Evolutionary conservation across 1,140 invertebrate species (phyloP).

Genomic region (Proctacanthus coquilletti): DNA sequence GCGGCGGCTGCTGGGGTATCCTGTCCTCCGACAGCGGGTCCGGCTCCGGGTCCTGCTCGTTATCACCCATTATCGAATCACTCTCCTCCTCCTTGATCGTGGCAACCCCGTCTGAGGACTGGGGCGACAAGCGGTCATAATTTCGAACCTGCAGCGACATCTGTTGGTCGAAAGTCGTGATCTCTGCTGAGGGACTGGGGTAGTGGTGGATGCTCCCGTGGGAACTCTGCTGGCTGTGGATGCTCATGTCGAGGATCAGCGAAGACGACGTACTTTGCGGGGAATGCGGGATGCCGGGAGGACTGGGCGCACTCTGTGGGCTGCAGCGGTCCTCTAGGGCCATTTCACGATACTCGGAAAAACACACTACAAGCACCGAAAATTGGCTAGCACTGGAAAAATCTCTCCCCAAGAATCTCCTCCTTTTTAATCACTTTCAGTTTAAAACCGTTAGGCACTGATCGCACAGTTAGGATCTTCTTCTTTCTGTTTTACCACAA

Average conservation of each 20-base stretch:
- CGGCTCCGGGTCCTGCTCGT: neutral
- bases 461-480: too few species aligned
- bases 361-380: neutral
- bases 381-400: too few species aligned
- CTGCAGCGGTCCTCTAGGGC: conserved; percentile 43
- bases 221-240: conserved; percentile 12
- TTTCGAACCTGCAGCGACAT: neutral
- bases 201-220: conserved; percentile 12
- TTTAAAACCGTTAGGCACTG: too few species aligned
- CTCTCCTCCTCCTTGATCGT: conserved; percentile 28
- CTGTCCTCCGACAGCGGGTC: too few species aligned
- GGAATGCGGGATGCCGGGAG: conserved; percentile 18
- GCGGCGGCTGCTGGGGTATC: conserved; percentile 17
- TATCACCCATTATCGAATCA: conserved; percentile 25
- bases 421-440: conserved; percentile 3
- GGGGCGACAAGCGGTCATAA: neutral
- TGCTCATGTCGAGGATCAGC: neutral
- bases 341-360: conserved; percentile 23
- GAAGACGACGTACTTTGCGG: conserved; percentile 9
- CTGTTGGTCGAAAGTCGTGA: conserved; percentile 7
- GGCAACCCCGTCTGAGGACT: too few species aligned
- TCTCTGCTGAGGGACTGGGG: conserved; percentile 16
- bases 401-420: neutral
- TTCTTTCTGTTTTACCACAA: conserved; percentile 4
- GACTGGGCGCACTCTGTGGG: conserved; percentile 39